These are phyloP conservation scores for Mamestra brassicae DNA, from an alignment of 2,888 invertebrate species.

Conservation along the genomic window DNA sequence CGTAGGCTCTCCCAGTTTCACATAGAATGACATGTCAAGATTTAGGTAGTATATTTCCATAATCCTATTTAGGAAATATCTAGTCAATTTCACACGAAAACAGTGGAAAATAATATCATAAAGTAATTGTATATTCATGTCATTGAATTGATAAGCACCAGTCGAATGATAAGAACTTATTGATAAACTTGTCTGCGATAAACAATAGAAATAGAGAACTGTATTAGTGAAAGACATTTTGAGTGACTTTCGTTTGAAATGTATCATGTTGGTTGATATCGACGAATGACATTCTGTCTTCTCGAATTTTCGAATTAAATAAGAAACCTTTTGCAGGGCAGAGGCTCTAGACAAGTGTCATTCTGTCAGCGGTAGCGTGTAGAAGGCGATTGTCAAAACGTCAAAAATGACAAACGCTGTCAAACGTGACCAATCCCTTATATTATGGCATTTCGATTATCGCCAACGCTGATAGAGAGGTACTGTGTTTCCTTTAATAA, in stretches of 20 bases:
- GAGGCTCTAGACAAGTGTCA: too few species aligned
- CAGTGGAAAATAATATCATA: constrained; percentile 49
- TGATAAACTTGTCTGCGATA: constrained; percentile 57
- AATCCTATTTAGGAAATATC: constrained; percentile 11
- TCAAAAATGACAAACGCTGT: too few species aligned
- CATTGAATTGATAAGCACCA: constrained; percentile 51
- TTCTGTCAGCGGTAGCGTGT: too few species aligned
- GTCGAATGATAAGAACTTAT: constrained; percentile 47
- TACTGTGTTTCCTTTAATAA: too few species aligned
- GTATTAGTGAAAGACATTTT: constrained; percentile 42
- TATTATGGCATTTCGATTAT: too few species aligned
- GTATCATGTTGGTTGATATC: constrained; percentile 7
- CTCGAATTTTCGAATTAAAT: too few species aligned
- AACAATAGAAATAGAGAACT: constrained; percentile 36
- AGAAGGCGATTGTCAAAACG: too few species aligned
- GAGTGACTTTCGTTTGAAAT: constrained; percentile 37
- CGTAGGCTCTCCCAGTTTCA: too few species aligned
- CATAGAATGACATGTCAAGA: not conserved
- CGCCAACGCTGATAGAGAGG: too few species aligned
- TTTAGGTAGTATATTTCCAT: not conserved
- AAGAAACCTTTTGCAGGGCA: too few species aligned
- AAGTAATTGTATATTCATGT: constrained; percentile 53
- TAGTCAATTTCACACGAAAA: constrained; percentile 18
- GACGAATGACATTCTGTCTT: not conserved
- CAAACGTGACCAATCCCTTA: too few species aligned